Conservation (phyloP, 2,113 vertebrate species). For the Dolichallabes microphthalmus region DNA sequence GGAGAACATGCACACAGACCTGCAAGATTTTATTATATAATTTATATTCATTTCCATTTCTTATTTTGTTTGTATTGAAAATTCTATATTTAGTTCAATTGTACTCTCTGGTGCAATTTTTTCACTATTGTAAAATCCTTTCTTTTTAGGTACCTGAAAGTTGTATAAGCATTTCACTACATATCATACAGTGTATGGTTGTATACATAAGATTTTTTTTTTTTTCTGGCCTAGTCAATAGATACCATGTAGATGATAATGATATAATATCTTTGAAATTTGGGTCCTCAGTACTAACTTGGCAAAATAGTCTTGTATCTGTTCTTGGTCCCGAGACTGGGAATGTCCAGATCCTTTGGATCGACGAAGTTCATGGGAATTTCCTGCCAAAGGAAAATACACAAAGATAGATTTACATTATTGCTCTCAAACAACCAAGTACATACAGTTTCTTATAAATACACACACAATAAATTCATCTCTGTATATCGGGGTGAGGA, state of each 20-base stretch:
- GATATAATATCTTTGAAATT: neutral
- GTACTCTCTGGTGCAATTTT: too few species aligned
- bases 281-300: conserved; percentile 78
- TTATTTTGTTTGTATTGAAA: too few species aligned
- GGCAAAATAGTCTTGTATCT: conserved; percentile 96
- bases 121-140: too few species aligned
- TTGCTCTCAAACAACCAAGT: neutral
- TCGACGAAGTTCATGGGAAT: conserved; percentile 99
- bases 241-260: neutral
- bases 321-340: conserved; percentile 92
- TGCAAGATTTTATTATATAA: too few species aligned
- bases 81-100: too few species aligned
- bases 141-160: too few species aligned
- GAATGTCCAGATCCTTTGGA: conserved; percentile 91
- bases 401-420: neutral
- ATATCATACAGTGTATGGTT: too few species aligned
- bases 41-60: too few species aligned
- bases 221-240: neutral
- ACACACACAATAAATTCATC: neutral
- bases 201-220: too few species aligned
- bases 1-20: too few species aligned
- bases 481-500: neutral
- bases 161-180: too few species aligned
- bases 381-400: conserved; percentile 75
- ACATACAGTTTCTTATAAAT: neutral